These are phyloP conservation scores for Anthoscopus minutus DNA, from an alignment of 2,113 vertebrate species.

Conservation along the genomic window DNA sequence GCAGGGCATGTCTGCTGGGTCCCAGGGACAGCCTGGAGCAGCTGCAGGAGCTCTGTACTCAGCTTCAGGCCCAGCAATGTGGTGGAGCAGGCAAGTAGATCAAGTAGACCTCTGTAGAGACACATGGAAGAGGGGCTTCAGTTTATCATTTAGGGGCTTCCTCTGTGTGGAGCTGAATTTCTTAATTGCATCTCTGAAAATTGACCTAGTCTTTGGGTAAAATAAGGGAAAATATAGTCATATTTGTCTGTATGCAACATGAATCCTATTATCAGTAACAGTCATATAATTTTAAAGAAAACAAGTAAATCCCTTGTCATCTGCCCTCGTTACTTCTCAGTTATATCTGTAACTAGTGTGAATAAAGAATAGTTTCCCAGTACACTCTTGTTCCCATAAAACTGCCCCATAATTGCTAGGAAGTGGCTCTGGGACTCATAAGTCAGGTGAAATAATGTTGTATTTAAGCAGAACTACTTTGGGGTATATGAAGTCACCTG, in stretches of 20 bases:
- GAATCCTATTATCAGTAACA: neutral
- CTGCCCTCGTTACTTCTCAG: neutral
- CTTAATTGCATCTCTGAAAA: neutral
- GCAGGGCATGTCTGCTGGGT: neutral
- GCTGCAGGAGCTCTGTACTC: neutral
- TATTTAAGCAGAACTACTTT: neutral
- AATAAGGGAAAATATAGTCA: rapidly evolving
- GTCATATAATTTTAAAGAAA: neutral
- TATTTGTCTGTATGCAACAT: neutral
- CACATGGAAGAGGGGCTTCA: neutral
- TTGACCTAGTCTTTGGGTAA: neutral
- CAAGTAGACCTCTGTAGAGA: neutral
- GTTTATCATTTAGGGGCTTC: neutral
- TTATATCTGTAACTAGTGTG: neutral
- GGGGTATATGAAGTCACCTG: neutral
- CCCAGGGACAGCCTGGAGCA: neutral
- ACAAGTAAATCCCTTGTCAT: neutral
- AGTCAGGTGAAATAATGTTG: neutral
- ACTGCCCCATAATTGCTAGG: neutral
- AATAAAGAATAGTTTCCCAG: neutral
- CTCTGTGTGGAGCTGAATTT: neutral
- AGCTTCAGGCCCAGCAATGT: neutral
- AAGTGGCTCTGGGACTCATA: neutral
- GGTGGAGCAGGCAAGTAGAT: neutral
- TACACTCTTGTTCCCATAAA: neutral